phyloP scores from a whole-genome alignment of 1,140 invertebrate genomes.

The roundworm (Caenorhabditis elegans) region WBcel235 BX284604.4:7638001-7638500 shows the following conservation, averaged over 20 bases:
- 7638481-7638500: too few species aligned
- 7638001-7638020: too few species aligned
- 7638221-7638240: constrained; percentile 32
- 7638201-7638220: constrained; percentile 7
- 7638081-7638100: constrained; percentile 42
- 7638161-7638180: too few species aligned
- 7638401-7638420: constrained; percentile 45
- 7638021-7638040: background rate
- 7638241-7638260: constrained; percentile 15
- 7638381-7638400: constrained; percentile 38
- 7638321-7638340: background rate
- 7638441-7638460: constrained; percentile 12
- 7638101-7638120: constrained; percentile 42
- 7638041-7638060: constrained; percentile 43
- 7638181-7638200: constrained; percentile 6
- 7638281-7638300: constrained; percentile 28
- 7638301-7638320: constrained; percentile 2
- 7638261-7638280: constrained; percentile 26
- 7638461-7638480: too few species aligned
- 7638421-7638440: constrained; percentile 36
- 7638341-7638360: constrained; percentile 41
- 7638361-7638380: constrained; percentile 36
- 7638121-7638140: constrained; percentile 47
- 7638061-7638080: constrained; percentile 43
- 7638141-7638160: constrained; percentile 11